Conservation (phyloP, 2,797 vertebrate genomes). For the Pelodytes ibericus region DNA sequence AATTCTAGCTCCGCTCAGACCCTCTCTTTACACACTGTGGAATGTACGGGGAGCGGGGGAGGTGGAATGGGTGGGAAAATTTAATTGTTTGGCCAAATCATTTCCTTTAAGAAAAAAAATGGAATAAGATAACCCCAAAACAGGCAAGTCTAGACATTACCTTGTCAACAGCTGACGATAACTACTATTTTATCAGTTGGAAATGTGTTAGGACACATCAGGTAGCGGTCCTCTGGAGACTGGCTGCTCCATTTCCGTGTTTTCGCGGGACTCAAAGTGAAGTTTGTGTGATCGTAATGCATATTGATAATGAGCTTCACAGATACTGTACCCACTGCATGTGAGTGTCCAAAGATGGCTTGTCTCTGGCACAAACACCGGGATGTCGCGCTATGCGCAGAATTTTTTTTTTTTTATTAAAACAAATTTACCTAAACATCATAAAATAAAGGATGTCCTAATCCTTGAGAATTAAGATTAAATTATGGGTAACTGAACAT, state of each 20-base stretch:
- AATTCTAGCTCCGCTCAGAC: slow-evolving; percentile 60
- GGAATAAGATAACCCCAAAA: slow-evolving; percentile 61
- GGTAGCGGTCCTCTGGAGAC: slow-evolving; percentile 73
- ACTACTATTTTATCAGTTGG: slow-evolving; percentile 75
- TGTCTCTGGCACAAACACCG: background rate
- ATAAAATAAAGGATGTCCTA: too few species aligned
- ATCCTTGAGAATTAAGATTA: too few species aligned
- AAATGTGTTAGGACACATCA: slow-evolving; percentile 78
- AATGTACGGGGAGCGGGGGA: slow-evolving; percentile 59
- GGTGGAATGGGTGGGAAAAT: slow-evolving; percentile 56
- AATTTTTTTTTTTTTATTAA: too few species aligned
- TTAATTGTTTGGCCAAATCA: slow-evolving; percentile 66
- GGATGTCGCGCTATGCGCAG: too few species aligned
- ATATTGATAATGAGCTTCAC: slow-evolving; percentile 33
- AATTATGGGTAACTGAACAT: too few species aligned
- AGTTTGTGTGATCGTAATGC: slow-evolving; percentile 30
- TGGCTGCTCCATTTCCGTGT: slow-evolving; percentile 6
- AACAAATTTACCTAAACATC: too few species aligned
- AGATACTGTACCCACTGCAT: background rate
- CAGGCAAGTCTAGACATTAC: slow-evolving; percentile 79
- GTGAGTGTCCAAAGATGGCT: background rate
- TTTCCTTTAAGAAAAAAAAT: slow-evolving; percentile 69
- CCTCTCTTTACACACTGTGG: slow-evolving; percentile 63
- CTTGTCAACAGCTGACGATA: slow-evolving; percentile 76
- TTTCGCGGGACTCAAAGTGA: slow-evolving; percentile 15